Base-by-base conservation (phyloP, 2,888 invertebrate genomes). In the Cheilosia urbana region DNA sequence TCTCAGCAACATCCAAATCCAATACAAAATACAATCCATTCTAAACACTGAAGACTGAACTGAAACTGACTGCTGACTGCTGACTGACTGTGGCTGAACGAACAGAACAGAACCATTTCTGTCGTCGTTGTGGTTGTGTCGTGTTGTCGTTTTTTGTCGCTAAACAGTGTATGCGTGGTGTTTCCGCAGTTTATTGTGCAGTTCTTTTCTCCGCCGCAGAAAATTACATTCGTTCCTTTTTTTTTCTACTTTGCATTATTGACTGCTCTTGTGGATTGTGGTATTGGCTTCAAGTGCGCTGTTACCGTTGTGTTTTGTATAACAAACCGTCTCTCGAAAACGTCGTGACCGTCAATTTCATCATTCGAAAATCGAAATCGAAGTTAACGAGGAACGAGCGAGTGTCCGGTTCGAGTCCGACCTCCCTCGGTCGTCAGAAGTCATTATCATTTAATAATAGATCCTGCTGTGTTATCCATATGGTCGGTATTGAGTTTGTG, bases 41-140 rank as follows among this genome's bases (percentile, higher is more conserved):
- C 69, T 37, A 34, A 21, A 45, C 45, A 24, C 24, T 57, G 27
- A 27, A 24, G 24, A 24, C 42, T 27, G 27, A 27, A 2, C 24
- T 24, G 24, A 27, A n/a, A n/a, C n/a, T n/a, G n/a, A n/a, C n/a
- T n/a, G n/a, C n/a, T n/a, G n/a, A n/a, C n/a, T n/a, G n/a, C n/a
- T n/a, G n/a, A 63, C 45, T 15, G 53, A n/a, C 34, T 27, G 2
- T 34, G n/a, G 42, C 24, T 13, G 13, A 47, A 47, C 17, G n/a
- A 19, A 34, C 24, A 65, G 17, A 37, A 47, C 75, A 75, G 76
- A 76, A 65, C 45, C 63, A 55, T 51, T 21, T 49, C 57, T 78
- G 58, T 17, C 60, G 72, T 73, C 78, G 62, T 72, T 62, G 60
- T 66, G 63, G 62, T 72, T 62, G 60, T 66, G 63, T 81, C 75